Base-by-base conservation (phyloP, 2,888 invertebrate genomes). In the Lacanobia oleracea region DNA sequence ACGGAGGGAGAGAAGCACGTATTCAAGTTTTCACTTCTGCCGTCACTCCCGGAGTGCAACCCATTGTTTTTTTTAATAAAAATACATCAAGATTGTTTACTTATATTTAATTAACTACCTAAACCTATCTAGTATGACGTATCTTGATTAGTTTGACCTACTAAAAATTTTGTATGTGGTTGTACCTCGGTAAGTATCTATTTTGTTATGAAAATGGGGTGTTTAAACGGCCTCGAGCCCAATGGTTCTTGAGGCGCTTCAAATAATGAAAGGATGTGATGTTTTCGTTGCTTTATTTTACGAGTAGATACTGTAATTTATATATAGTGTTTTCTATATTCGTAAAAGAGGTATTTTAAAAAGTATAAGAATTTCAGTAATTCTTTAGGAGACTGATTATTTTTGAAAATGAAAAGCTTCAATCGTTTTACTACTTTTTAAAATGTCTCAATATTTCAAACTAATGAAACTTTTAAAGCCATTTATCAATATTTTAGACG, bases 401-500 rank as follows among this genome's bases (percentile, higher is more conserved):
- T 21, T 12, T 2, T 12, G 2, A 1, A 14, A 66, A 27, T 21
- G 2, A 10, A 6, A 2, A 27, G 1, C 12, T 18, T 1, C 21
- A 48, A 27, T 23, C 23, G 37, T 68, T 48, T 61, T 18, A 50
- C 14, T 9, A 0, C 1, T 12, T 37, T 62, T 57, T 21, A 21
- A 57, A 57, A 45, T 27, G 2, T 21, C 27, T 40, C 14, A 23
- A 40, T 27, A 77, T 23, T 50, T 10, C 40, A 40, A 56, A 54
- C 43, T 16, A 37, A 51, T 61, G 12, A 61, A 56, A 23, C 50
- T 62, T 60, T 67, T 2, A 51, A 45, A 78, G 27, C 37, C 50
- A 37, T 78, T 71, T 62, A 72, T 78, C 72, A 62, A 71, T 71
- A 53, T 59, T 23, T 51, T 51, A 12, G 56, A 70, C 50, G 12